Conservation (phyloP, 2,888 invertebrate species). For the Xanthia togata region DNA sequence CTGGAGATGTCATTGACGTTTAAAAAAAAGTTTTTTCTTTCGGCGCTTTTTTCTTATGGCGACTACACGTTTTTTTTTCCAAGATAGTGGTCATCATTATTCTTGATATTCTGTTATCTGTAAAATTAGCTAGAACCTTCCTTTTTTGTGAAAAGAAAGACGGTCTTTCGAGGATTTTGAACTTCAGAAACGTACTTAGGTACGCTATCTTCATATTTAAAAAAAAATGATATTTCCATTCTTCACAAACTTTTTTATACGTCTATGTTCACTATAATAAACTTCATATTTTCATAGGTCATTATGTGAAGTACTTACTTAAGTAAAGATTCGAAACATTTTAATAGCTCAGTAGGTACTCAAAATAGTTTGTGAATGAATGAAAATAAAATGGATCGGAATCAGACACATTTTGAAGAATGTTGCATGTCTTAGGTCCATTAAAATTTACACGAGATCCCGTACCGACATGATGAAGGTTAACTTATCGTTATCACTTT, state of each 20-base stretch:
- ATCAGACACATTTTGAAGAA: conserved; percentile 18
- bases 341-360: background rate
- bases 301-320: background rate
- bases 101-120: background rate
- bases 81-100: background rate
- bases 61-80: too few species aligned
- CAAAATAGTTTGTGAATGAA: conserved; percentile 1
- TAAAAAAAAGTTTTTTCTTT: background rate
- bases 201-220: too few species aligned
- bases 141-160: background rate
- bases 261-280: too few species aligned
- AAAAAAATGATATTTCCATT: too few species aligned
- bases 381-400: background rate
- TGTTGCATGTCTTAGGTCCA: conserved; percentile 10
- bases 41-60: background rate
- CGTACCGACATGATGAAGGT: conserved; percentile 47
- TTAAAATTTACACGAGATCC: conserved; percentile 22
- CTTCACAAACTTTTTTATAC: too few species aligned
- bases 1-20: too few species aligned
- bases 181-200: too few species aligned
- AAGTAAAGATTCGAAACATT: background rate
- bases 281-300: too few species aligned
- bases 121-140: background rate
- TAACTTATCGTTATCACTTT: conserved; percentile 32
- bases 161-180: background rate